These are phyloP conservation scores for Saccostrea cuccullata DNA, from an alignment of 1,140 invertebrate genomes.

Conservation along the genomic window DNA sequence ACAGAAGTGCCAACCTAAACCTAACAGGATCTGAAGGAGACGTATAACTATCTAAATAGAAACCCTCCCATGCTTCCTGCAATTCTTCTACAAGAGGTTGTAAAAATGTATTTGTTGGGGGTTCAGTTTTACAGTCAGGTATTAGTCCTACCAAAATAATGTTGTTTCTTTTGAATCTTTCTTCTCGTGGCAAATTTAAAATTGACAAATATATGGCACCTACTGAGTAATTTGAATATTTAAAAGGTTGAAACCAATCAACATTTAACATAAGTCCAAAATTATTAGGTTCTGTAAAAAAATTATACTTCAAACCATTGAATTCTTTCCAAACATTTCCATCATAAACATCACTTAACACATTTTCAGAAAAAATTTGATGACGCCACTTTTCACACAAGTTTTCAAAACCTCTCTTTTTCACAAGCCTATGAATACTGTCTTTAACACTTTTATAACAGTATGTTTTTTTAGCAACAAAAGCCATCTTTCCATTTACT, in stretches of 20 bases:
- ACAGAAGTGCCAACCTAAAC: conserved; percentile 50
- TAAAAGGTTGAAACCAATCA: conserved; percentile 31
- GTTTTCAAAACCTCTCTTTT: background rate
- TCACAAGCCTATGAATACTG: background rate
- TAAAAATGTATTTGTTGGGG: conserved; percentile 48
- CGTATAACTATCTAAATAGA: conserved; percentile 1
- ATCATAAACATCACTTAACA: background rate
- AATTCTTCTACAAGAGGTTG: conserved; percentile 53
- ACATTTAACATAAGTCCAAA: conserved; percentile 38
- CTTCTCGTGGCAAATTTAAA: conserved; percentile 39
- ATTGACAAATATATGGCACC: conserved; percentile 10
- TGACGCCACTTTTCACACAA: background rate
- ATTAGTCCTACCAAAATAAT: conserved; percentile 48
- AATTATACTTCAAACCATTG: background rate
- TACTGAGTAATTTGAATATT: conserved; percentile 5
- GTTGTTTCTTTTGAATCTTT: conserved; percentile 45
- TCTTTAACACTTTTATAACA: conserved; percentile 5
- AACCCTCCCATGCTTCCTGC: conserved; percentile 41
- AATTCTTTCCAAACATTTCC: background rate
- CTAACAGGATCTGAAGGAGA: background rate
- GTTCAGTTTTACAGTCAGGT: conserved; percentile 55
- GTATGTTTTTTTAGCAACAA: conserved; percentile 1
- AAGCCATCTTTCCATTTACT: background rate
- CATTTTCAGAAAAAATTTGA: background rate
- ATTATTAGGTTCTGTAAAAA: background rate